These are phyloP conservation scores for Chitala chitala DNA, from an alignment of 2,113 vertebrate genomes.

Conservation along the genomic window DNA sequence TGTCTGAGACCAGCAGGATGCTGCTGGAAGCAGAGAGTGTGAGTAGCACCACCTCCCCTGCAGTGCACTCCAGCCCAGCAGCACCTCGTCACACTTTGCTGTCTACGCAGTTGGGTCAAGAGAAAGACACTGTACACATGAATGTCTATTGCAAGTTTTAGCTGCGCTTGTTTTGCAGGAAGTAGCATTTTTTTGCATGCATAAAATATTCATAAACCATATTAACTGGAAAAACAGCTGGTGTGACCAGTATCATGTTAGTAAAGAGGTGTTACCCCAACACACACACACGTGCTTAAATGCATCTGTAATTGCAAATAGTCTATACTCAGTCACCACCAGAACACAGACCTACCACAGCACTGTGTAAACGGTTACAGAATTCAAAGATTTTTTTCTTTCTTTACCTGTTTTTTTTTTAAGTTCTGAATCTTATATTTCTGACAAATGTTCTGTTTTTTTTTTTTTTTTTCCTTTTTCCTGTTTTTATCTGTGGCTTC, in stretches of 20 bases:
- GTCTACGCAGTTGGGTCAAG: too few relatives aligned
- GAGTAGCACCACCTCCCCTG: conserved; percentile 55
- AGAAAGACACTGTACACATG: too few relatives aligned
- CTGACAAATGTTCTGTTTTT: neutral
- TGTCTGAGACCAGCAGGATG: conserved; percentile 86
- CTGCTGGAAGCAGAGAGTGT: conserved; percentile 89
- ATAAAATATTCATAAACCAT: too few relatives aligned
- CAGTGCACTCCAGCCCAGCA: neutral
- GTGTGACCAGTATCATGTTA: neutral
- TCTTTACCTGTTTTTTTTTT: neutral
- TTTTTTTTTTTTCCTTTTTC: neutral
- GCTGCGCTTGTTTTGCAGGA: too few relatives aligned
- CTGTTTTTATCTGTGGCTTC: neutral
- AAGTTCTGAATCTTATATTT: neutral
- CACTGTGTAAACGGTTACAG: neutral
- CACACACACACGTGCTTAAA: neutral
- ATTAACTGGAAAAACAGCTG: neutral
- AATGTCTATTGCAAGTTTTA: too few relatives aligned
- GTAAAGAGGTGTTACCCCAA: neutral
- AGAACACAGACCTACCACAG: neutral
- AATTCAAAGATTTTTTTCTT: neutral
- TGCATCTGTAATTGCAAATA: too few relatives aligned
- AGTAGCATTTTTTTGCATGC: too few relatives aligned
- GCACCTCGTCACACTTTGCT: too few relatives aligned
- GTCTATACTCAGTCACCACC: too few relatives aligned